phyloP scores from a whole-genome alignment of 2,113 vertebrate genomes.

The Ardeotis arabs region DNA sequence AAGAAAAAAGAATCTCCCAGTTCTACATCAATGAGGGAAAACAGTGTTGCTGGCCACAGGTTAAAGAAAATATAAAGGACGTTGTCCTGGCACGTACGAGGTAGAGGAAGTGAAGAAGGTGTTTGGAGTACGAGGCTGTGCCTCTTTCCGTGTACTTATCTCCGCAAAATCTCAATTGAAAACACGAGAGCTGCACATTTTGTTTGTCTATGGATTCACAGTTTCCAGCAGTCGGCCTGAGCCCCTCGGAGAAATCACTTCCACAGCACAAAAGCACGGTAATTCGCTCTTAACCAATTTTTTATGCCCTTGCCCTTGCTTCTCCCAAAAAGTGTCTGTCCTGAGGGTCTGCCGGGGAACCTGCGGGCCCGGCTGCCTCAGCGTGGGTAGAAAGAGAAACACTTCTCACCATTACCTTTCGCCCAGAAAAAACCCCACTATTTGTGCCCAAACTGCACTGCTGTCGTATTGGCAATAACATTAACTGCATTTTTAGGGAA shows the following conservation, averaged over 20 bases:
- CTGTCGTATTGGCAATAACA: fast-evolving
- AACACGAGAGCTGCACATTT: not conserved
- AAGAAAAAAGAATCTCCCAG: fast-evolving
- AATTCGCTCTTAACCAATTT: not conserved
- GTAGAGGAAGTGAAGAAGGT: fast-evolving
- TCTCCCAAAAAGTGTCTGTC: fast-evolving
- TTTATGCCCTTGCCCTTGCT: fast-evolving
- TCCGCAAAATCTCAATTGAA: fast-evolving
- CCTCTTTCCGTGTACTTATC: fast-evolving
- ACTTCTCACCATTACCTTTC: not conserved
- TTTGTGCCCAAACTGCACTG: fast-evolving
- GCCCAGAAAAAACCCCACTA: fast-evolving
- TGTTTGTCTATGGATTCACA: not conserved
- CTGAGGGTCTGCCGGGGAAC: no score
- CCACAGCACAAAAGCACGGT: not conserved
- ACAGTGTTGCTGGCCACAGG: fast-evolving
- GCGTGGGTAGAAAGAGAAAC: fast-evolving
- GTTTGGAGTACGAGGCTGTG: fast-evolving
- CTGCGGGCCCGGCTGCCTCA: fast-evolving
- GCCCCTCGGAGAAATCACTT: fast-evolving
- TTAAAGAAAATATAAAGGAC: fast-evolving
- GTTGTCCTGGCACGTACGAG: fast-evolving
- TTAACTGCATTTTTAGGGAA: not conserved
- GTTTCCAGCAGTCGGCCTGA: fast-evolving
- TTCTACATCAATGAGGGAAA: not conserved